phyloP scores from a whole-genome alignment of 1,140 invertebrate genomes.

The Drosophila takahashii region DNA sequence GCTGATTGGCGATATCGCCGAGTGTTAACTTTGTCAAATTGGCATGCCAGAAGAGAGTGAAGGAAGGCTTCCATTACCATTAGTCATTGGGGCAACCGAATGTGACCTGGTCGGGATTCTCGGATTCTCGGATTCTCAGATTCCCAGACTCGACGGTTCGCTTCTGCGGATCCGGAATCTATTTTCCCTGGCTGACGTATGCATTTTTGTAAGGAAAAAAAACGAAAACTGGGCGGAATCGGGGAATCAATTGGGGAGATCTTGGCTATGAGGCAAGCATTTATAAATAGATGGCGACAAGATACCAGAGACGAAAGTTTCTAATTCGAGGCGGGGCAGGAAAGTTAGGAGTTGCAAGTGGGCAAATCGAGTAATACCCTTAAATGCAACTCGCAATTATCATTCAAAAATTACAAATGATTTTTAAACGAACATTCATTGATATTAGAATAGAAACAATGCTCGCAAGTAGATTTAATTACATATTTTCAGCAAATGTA shows the following conservation, averaged over 20 bases:
- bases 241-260: neutral
- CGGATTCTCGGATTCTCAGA: conserved; percentile 5
- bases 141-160: conserved; percentile 10
- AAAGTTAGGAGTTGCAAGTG: neutral
- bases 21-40: conserved; percentile 63
- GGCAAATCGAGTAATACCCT: neutral
- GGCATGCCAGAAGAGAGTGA: conserved; percentile 21
- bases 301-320: conserved; percentile 38
- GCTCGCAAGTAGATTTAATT: neutral
- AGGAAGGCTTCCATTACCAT: conserved; percentile 5
- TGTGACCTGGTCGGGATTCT: conserved; percentile 19
- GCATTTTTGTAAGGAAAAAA: conserved; percentile 3
- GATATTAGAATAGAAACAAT: neutral
- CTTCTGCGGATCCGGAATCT: conserved; percentile 20
- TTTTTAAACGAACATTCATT: neutral
- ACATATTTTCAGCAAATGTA: no score
- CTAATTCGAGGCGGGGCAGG: neutral
- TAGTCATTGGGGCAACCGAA: conserved; percentile 30
- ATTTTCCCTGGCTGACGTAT: conserved; percentile 40
- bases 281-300: conserved; percentile 58
- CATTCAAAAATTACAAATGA: no score
- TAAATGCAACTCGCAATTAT: neutral
- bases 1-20: conserved; percentile 21
- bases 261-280: conserved; percentile 48
- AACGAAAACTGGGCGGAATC: no score